These are phyloP conservation scores for Hyalella azteca DNA, from an alignment of 2,888 invertebrate genomes.

Conservation along the genomic window DNA sequence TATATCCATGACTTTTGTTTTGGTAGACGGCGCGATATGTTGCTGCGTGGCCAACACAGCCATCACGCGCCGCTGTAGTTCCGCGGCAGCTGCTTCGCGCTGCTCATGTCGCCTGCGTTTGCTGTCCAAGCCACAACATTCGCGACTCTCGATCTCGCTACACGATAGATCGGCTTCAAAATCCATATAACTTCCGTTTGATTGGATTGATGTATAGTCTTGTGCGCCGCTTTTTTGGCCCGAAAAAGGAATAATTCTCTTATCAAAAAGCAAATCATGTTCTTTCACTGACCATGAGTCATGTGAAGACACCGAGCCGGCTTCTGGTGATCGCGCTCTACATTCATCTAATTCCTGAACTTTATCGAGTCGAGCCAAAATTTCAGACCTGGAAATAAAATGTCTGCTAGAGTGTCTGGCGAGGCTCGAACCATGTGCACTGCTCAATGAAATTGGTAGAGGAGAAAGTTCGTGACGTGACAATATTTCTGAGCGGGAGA, in stretches of 20 bases:
- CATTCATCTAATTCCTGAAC: conserved; percentile 27
- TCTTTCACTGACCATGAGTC: conserved; percentile 27
- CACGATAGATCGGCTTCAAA: conserved; percentile 23
- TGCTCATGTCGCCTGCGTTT: not conserved
- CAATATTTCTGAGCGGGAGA: conserved; percentile 59
- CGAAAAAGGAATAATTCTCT: not conserved
- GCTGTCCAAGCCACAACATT: not conserved
- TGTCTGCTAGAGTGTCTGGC: not conserved
- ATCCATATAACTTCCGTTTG: not conserved
- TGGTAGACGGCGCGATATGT: conserved; percentile 44
- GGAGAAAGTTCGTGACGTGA: conserved; percentile 46
- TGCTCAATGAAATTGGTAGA: conserved; percentile 22
- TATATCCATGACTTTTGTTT: conserved; percentile 47
- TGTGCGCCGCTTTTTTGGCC: not conserved
- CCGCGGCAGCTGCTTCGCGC: conserved; percentile 28
- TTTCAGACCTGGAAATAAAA: conserved; percentile 48
- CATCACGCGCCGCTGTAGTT: conserved; percentile 48
- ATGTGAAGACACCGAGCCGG: not conserved
- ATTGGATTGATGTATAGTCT: not conserved
- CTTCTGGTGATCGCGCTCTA: not conserved
- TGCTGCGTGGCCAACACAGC: conserved; percentile 45
- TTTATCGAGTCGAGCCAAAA: conserved; percentile 45
- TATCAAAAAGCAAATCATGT: conserved; percentile 5
- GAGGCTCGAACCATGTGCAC: not conserved
- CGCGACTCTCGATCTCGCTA: conserved; percentile 23